phyloP scores from a whole-genome alignment of 2,113 vertebrate genomes.

The Xyliphius kryptos region DNA sequence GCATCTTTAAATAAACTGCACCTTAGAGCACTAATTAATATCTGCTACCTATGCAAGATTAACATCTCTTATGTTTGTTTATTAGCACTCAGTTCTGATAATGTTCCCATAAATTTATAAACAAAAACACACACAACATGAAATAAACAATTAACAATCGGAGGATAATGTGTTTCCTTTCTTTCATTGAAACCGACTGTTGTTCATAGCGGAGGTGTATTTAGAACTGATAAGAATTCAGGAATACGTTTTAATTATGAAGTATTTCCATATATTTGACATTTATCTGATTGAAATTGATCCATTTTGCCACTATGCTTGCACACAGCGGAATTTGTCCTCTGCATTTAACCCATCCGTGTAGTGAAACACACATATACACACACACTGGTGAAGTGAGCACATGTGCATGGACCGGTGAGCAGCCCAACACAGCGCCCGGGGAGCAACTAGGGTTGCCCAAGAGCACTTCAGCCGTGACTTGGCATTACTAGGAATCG shows the following conservation, averaged over 20 bases:
- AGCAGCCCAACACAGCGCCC: no score
- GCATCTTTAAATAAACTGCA: slow-evolving; percentile 78
- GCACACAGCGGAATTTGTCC: no score
- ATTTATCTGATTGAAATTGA: no score
- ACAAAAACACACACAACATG: slow-evolving; percentile 34
- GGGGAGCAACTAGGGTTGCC: no score
- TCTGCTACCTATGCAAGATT: slow-evolving; percentile 70
- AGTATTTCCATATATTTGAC: slow-evolving; percentile 61
- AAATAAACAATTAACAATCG: slow-evolving; percentile 71
- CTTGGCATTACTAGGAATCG: no score
- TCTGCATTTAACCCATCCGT: no score
- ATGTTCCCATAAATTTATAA: slow-evolving; percentile 64
- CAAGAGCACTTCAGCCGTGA: no score
- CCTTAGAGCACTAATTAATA: slow-evolving; percentile 74
- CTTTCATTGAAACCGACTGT: slow-evolving; percentile 52
- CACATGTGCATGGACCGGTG: no score
- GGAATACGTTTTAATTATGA: slow-evolving; percentile 69
- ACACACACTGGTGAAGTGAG: no score
- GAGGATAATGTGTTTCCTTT: slow-evolving; percentile 60
- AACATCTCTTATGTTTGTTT: slow-evolving; percentile 69
- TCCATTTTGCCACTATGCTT: no score
- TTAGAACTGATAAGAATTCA: slow-evolving; percentile 66
- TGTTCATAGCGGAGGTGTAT: slow-evolving; percentile 66
- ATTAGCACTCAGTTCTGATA: slow-evolving; percentile 68
- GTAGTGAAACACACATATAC: no score